Base-by-base conservation (phyloP, 1,140 invertebrate genomes). In the Drosophila santomea region DNA sequence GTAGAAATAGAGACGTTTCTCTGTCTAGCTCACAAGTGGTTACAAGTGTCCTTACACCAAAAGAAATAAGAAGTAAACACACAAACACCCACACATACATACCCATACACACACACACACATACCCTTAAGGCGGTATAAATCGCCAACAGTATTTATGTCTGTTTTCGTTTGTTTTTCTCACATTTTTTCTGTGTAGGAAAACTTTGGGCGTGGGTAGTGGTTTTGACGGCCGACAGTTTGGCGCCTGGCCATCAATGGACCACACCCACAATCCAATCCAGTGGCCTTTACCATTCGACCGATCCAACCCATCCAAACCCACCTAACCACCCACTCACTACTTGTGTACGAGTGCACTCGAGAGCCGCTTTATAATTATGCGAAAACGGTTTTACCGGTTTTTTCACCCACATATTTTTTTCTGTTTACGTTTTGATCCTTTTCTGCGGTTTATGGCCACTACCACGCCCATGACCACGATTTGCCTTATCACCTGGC, bases 161-260 rank as follows among this genome's bases (percentile, higher is more conserved):
- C 60, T 71, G 56, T 80, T 73, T 81, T 52, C 59, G 66, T 69
- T 78, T 67, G 68, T 45, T 69, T 60, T 67, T 45, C 59, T 48
- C 45, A 48, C 61, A 41, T 50, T 64, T 51, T 47, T 28, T 47
- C n/a, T 47, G 51, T 17, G 25, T 17, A 25, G 7, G 38, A 56
- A 64, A 62, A 43, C 12, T 5, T 51, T 11, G 35, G 8, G 28
- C 7, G 11, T 8, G 14, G 25, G 25, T 12, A 32, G 28, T 11
- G 28, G 14, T 20, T 51, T 36, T 76, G 83, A 84, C 83, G 84
- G 59, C 83, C 76, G 83, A 59, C 83, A 83, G 60, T 58, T 66
- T 74, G 83, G 84, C 83, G 84, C 84, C 83, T 63, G 51, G 47
- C 57, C 52, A 56, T 62, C 41, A 76, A 64, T 69, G 66, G 35